phyloP scores from a whole-genome alignment of 2,797 vertebrate species.

The Triplophysa bombifrons region DNA sequence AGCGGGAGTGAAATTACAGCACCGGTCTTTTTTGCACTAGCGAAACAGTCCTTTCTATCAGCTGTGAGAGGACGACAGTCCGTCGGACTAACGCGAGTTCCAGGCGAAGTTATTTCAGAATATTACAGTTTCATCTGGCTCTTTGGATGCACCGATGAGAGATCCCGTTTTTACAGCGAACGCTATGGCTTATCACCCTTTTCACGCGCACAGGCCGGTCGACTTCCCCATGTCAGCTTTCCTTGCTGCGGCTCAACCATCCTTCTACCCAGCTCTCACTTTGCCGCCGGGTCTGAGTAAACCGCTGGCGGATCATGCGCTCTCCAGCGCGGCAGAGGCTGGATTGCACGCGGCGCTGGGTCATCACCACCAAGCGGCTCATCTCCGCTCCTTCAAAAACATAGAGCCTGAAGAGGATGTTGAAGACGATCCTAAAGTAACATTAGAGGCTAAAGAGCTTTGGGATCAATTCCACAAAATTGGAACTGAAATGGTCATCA shows the following conservation, averaged over 20 bases:
- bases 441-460: constrained; percentile 89
- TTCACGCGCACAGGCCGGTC: constrained; percentile 84
- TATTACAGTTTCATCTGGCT: constrained; percentile 60
- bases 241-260: constrained; percentile 80
- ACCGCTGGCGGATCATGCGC: constrained; percentile 75
- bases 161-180: constrained; percentile 84
- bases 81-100: constrained; percentile 47
- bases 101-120: constrained; percentile 37
- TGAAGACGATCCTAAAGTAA: constrained; percentile 94
- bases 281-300: constrained; percentile 80
- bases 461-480: constrained; percentile 97
- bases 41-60: constrained; percentile 24
- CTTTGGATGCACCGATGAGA: constrained; percentile 88
- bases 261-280: constrained; percentile 80
- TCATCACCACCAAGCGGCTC: constrained; percentile 76
- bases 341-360: constrained; percentile 81
- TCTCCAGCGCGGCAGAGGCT: constrained; percentile 81
- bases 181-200: constrained; percentile 92
- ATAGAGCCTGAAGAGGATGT: constrained; percentile 82
- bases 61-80: constrained; percentile 6
- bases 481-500: constrained; percentile 98
- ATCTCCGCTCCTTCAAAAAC: constrained; percentile 81
- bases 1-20: constrained; percentile 50
- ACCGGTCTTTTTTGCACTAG: constrained; percentile 55
- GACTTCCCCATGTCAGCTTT: constrained; percentile 86